These are phyloP conservation scores for Parnassius orleans DNA, from an alignment of 2,888 invertebrate species.

Conservation along the genomic window DNA sequence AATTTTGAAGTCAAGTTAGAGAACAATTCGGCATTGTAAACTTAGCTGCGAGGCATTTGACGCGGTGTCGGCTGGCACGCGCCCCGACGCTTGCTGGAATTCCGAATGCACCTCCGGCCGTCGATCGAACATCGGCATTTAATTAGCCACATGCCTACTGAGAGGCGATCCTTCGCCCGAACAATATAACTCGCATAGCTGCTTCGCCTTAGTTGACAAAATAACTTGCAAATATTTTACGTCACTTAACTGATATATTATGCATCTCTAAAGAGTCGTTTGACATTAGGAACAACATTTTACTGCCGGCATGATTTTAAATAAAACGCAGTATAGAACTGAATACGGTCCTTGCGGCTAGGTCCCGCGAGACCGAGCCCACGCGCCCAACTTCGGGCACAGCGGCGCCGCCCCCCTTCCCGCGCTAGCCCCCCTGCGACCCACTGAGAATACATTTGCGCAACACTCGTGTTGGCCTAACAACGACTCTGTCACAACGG, in stretches of 20 bases:
- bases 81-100: conserved; percentile 50
- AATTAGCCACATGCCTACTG: conserved; percentile 75
- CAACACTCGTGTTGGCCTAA: conserved; percentile 76
- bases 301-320: conserved; percentile 22
- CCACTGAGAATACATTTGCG: conserved; percentile 80
- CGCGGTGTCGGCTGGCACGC: conserved; percentile 46
- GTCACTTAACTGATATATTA: not conserved
- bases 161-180: conserved; percentile 50
- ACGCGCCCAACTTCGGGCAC: conserved; percentile 80
- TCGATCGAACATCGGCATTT: conserved; percentile 69
- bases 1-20: conserved; percentile 48
- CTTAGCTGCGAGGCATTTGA: conserved; percentile 50
- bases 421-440: conserved; percentile 46
- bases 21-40: conserved; percentile 63
- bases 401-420: conserved; percentile 54
- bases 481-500: conserved; percentile 73
- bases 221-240: conserved; percentile 44
- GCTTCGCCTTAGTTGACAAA: conserved; percentile 56
- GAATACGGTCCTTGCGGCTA: conserved; percentile 66
- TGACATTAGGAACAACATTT: not conserved
- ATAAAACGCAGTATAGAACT: conserved; percentile 12
- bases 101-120: conserved; percentile 57
- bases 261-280: not conserved
- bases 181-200: conserved; percentile 67
- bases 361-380: conserved; percentile 72